phyloP scores from a whole-genome alignment of 2,113 vertebrate species.

The Myodes glareolus region DNA sequence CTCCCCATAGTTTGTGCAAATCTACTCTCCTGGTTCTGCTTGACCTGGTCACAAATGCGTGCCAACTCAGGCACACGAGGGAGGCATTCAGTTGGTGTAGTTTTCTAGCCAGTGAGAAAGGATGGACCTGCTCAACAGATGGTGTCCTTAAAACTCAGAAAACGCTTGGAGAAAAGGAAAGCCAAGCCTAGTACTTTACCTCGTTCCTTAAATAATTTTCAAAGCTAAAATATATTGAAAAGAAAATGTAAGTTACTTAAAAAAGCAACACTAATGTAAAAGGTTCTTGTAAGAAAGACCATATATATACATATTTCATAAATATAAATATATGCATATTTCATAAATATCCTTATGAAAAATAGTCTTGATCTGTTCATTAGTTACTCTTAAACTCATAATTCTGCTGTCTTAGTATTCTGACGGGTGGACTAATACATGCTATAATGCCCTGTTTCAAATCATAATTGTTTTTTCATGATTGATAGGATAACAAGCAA shows the following conservation, averaged over 20 bases:
- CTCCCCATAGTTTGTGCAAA: background rate
- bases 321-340: no score
- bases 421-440: no score
- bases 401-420: background rate
- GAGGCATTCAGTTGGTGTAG: background rate
- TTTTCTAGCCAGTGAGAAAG: background rate
- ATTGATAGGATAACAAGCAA: background rate
- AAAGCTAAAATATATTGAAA: conserved; percentile 13
- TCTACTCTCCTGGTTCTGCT: background rate
- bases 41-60: background rate
- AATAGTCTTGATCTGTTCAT: background rate
- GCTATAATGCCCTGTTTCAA: background rate
- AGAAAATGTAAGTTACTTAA: background rate
- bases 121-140: background rate
- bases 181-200: background rate
- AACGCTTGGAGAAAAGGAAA: background rate
- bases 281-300: background rate
- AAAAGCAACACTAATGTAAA: background rate
- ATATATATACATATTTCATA: no score
- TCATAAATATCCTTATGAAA: background rate
- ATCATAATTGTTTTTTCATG: background rate
- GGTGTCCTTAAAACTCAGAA: conserved; percentile 27
- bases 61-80: background rate
- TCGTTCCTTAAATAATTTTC: conserved; percentile 3
- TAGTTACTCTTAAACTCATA: background rate